These are phyloP conservation scores for Coptodon bakossiorum DNA, from an alignment of 2,113 vertebrate species.

Conservation along the genomic window DNA sequence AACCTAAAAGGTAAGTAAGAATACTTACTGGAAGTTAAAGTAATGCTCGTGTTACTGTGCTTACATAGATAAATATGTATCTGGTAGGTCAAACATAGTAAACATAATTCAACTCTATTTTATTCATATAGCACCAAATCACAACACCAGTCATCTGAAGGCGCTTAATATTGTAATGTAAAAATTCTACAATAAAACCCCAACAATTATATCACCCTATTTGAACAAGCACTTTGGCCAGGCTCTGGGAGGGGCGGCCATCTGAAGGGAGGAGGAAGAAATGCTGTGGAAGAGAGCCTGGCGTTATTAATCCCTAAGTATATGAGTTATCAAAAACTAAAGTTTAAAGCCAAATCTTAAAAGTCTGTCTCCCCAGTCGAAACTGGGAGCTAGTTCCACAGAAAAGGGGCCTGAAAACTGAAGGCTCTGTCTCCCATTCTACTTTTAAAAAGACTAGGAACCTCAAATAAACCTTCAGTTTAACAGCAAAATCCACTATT, in stretches of 20 bases:
- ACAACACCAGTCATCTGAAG: background rate
- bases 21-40: background rate
- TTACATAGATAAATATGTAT: background rate
- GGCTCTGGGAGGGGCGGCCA: background rate
- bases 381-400: background rate
- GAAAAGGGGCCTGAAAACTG: background rate
- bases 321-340: background rate
- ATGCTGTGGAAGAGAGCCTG: background rate
- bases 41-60: background rate
- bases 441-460: background rate
- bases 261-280: background rate
- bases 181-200: background rate
- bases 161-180: background rate
- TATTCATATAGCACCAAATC: background rate
- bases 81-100: background rate
- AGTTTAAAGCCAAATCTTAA: too few relatives aligned
- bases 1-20: background rate
- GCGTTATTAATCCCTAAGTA: background rate
- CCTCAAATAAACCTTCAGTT: background rate
- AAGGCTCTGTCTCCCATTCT: background rate
- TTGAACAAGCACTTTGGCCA: background rate
- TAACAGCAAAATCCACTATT: background rate
- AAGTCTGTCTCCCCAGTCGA: background rate
- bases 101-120: background rate
- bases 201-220: background rate